Base-by-base conservation (phyloP, 2,113 vertebrate genomes). In the Heterochromis multidens region DNA sequence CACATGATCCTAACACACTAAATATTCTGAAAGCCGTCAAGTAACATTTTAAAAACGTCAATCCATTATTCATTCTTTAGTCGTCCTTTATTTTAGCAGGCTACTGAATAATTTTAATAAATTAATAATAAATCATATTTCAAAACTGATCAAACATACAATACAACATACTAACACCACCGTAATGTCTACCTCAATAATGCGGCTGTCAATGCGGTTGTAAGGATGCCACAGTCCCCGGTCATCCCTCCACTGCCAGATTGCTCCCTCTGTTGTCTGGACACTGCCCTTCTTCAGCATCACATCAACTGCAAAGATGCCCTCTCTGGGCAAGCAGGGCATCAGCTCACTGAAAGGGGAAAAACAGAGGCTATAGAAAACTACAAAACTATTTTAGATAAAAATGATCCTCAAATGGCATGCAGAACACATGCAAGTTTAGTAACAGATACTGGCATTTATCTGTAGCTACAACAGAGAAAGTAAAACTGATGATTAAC, bases 201-300 rank as follows among this genome's bases (percentile, higher is more conserved):
- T 99, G 92, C 99, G 97, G 95, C 99, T 99, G 93, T 99, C 99
- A 83, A 99, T 99, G 91, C 98, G 97, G 95, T 99, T 99, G 94
- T 99, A 99, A 3, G 99, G 98, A 95, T 99, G 99, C 98, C 99
- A 99, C 74, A 99, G 96, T 80, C 98, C 99, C 46, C 99, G 95
- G 94, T 99, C 98, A 90, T 99, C 99, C 80, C 98, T 96, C 98
- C 99, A 99, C 52, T 99, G 98, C 99, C 99, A 99, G 89, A 99
- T 98, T 1, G 98, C 98, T 31, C 98, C 98, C 80, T 99, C 99
- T 23, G 98, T 99, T 81, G 98, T 98, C 95, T 99, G 98, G 1
- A 98, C 97, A 40, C 97, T 99, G 93, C 99, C 99, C 93, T 99
- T 99, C 95, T 99, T 99, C 80, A 99, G 95, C 98, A 99, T 99